Conservation (phyloP, 2,113 vertebrate genomes). For the Larimichthys polyactis region DNA sequence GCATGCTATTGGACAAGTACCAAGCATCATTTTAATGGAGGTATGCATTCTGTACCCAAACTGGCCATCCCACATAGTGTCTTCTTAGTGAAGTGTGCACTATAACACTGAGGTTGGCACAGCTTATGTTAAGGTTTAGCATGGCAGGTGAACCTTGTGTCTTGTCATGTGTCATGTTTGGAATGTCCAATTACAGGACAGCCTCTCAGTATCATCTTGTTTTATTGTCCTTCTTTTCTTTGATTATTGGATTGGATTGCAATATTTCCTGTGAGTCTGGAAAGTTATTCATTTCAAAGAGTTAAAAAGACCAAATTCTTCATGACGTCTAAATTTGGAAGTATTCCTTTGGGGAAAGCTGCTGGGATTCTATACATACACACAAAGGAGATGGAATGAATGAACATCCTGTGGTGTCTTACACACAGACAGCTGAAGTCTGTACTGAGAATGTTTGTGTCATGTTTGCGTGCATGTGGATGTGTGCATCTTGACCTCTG, state of each 20-base stretch:
- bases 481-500: conserved; percentile 29
- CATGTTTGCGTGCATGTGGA: conserved; percentile 29
- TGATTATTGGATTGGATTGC: background rate
- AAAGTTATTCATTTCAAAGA: conserved; percentile 1
- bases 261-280: background rate
- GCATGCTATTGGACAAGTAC: background rate
- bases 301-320: conserved; percentile 13
- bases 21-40: background rate
- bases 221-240: background rate
- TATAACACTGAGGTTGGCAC: background rate
- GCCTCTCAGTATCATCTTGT: background rate
- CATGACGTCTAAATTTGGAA: conserved; percentile 12
- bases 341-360: background rate
- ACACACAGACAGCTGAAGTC: conserved; percentile 47
- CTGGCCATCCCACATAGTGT: conserved; percentile 13
- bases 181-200: conserved; percentile 9
- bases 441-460: conserved; percentile 29
- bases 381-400: conserved; percentile 13
- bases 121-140: background rate
- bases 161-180: background rate
- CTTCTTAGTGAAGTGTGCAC: background rate
- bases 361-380: background rate
- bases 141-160: background rate
- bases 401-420: conserved; percentile 49
- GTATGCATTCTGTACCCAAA: background rate